Base-by-base conservation (phyloP, 1,140 invertebrate species). In the Diuraphis noxia region DNA sequence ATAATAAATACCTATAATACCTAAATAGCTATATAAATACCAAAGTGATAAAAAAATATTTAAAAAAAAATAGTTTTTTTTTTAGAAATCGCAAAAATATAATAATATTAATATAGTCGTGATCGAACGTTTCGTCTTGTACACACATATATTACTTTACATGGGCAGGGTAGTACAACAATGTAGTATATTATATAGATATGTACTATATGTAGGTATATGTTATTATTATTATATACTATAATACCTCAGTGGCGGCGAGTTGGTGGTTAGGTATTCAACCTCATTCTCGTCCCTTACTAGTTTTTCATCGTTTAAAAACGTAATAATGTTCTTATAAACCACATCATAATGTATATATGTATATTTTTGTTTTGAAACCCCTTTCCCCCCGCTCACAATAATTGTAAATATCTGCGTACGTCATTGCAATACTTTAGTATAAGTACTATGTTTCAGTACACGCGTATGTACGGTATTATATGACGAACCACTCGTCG, bases 401-500 rank as follows among this genome's bases (percentile, higher is more conserved):
- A n/a, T n/a, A n/a, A n/a, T n/a, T 72, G 56, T 10, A 34, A 72
- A n/a, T 72, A 6, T n/a, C 13, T 34, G n/a, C 19, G 56, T 72
- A 6, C 56, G 30, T 1, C 30, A n/a, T n/a, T 63, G 30, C 34
- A 72, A 17, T 72, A 17, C 30, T 72, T 10, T 72, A 72, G n/a
- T n/a, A 72, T n/a, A n/a, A 5, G 56, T 72, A 72, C 56, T n/a
- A n/a, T 72, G 56, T 72, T 72, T 72, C n/a, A 72, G 43, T 86
- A 86, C 36, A 86, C n/a, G 34, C 30, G 21, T 85, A 81, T n/a
- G n/a, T 49, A 38, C 30, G 25, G 38, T 49, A 49, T 86, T 34
- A 72, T 72, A 72, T n/a, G 56, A 72, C 56, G 46, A 86, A 34
- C 84, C 34, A n/a, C n/a, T 86, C 46, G 41, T 49, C 43, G 84